These are phyloP conservation scores for Enteromius thamalakanensis DNA, from an alignment of 2,797 vertebrate species.

Conservation along the genomic window DNA sequence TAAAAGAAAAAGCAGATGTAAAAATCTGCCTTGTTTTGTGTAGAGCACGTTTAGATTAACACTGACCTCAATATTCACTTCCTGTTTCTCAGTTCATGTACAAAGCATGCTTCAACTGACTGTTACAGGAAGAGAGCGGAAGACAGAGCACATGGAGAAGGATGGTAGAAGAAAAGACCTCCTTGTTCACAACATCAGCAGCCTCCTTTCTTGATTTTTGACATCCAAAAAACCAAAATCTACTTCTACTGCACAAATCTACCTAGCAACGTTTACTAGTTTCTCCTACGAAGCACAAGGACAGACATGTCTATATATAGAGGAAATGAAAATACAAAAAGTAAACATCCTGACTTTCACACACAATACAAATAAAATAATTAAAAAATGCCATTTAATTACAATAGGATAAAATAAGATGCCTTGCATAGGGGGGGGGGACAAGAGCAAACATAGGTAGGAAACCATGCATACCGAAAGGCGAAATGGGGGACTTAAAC, in stretches of 20 bases:
- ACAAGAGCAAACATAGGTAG: constrained; percentile 66
- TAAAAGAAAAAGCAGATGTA: constrained; percentile 2
- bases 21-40: constrained; percentile 20
- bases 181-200: constrained; percentile 52
- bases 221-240: neutral
- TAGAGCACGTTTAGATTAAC: constrained; percentile 35
- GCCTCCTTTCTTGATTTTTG: constrained; percentile 42
- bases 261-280: constrained; percentile 47
- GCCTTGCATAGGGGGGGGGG: constrained; percentile 78
- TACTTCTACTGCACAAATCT: constrained; percentile 46
- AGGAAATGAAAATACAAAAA: constrained; percentile 69
- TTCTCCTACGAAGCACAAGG: constrained; percentile 54
- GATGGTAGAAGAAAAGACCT: constrained; percentile 43
- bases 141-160: constrained; percentile 43
- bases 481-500: constrained; percentile 80
- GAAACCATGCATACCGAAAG: constrained; percentile 83
- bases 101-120: constrained; percentile 46
- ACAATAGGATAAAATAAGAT: constrained; percentile 83
- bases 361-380: constrained; percentile 72
- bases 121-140: constrained; percentile 38
- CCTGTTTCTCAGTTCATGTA: constrained; percentile 49
- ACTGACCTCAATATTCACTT: constrained; percentile 57
- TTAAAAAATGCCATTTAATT: constrained; percentile 79
- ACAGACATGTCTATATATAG: constrained; percentile 64
- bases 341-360: constrained; percentile 85